phyloP scores from a whole-genome alignment of 2,797 vertebrate species.

The Eremophila alpestris region DNA sequence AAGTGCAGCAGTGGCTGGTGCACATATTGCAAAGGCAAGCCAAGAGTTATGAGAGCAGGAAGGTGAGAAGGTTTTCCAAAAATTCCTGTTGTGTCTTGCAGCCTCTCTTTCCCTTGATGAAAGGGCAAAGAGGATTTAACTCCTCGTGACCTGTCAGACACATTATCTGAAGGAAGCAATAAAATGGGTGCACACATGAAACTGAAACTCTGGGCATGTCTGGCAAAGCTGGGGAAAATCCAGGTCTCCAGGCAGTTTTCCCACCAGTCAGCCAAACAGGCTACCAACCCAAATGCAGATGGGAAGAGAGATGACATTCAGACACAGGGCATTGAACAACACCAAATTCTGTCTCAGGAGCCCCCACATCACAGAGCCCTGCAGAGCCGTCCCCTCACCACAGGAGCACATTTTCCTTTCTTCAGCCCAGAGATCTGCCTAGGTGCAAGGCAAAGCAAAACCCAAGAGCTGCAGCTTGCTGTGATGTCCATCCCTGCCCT shows the following conservation, averaged over 20 bases:
- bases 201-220: background rate
- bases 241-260: background rate
- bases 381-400: background rate
- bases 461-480: background rate
- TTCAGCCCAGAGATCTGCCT: background rate
- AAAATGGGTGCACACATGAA: background rate
- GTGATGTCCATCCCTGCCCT: background rate
- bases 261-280: background rate
- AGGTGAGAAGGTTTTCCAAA: background rate
- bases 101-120: background rate
- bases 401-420: background rate
- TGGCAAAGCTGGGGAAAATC: background rate
- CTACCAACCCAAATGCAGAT: background rate
- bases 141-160: background rate
- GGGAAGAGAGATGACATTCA: background rate
- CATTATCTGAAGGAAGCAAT: background rate
- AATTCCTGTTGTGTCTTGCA: background rate
- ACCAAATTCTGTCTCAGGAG: background rate
- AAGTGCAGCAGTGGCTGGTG: background rate
- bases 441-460: background rate
- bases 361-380: rapidly evolving
- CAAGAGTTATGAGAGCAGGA: background rate
- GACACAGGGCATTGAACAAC: background rate
- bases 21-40: background rate
- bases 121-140: background rate